Percentiles rank a stretch among this genome's conserved stretches.
These are phyloP conservation scores for Pterostichus madidus DNA, from an alignment of 2,888 invertebrate species.

Conservation along the genomic window DNA sequence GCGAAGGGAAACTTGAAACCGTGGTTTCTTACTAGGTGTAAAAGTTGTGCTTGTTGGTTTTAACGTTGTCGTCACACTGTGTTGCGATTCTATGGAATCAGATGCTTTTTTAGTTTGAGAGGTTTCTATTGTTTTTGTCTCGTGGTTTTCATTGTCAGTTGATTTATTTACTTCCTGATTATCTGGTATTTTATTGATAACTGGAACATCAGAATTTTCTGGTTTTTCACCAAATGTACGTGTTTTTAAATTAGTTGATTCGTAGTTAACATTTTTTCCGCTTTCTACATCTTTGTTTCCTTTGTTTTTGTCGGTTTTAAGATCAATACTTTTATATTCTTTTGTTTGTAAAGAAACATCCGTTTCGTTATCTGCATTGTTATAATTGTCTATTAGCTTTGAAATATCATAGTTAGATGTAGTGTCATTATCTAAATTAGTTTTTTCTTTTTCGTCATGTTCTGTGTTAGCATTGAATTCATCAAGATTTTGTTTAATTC, in stretches of 20 bases:
- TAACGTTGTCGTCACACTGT: constrained; percentile 67
- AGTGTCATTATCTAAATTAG: constrained; percentile 58
- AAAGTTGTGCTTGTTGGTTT: constrained; percentile 51
- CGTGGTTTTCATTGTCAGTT: constrained; percentile 78
- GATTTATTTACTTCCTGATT: constrained; percentile 69
- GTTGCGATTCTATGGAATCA: constrained; percentile 70
- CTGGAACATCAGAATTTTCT: constrained; percentile 76
- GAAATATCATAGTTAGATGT: constrained; percentile 38
- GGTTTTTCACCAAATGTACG: constrained; percentile 78
- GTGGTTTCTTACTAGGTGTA: constrained; percentile 65
- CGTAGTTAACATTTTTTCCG: constrained; percentile 77
- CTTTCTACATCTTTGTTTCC: constrained; percentile 75
- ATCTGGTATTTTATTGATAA: constrained; percentile 75
- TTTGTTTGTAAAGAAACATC: constrained; percentile 71
- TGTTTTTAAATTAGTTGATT: constrained; percentile 80
- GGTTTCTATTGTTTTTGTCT: constrained; percentile 76
- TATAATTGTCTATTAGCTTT: constrained; percentile 70
- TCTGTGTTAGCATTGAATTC: constrained; percentile 69
- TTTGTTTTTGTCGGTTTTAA: constrained; percentile 72
- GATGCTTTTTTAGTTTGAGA: constrained; percentile 36
- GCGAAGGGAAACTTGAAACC: constrained; percentile 67
- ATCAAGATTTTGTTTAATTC: constrained; percentile 79
- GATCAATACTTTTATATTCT: constrained; percentile 72
- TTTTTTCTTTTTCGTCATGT: constrained; percentile 63
- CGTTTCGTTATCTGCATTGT: constrained; percentile 69